Conservation (phyloP, 2,797 vertebrate genomes). For the Neosilurus mollespiculum region DNA sequence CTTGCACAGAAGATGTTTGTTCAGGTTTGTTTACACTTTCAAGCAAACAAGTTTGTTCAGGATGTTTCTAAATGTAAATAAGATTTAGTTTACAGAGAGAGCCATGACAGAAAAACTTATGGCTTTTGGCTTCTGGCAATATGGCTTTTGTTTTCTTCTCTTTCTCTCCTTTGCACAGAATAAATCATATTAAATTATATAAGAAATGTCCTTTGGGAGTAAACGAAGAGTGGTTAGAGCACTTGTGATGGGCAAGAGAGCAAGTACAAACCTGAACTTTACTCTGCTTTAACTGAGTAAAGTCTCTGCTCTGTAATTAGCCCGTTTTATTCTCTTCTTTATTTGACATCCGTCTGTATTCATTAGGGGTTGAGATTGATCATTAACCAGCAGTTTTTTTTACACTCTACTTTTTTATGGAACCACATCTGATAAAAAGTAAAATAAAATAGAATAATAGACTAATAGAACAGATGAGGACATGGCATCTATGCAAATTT, state of each 20-base stretch:
- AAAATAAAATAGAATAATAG: background rate
- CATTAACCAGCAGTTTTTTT: constrained; percentile 20
- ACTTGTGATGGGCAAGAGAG: constrained; percentile 20
- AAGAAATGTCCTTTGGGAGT: background rate
- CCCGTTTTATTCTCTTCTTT: constrained; percentile 72
- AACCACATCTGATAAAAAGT: constrained; percentile 7
- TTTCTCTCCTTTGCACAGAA: background rate
- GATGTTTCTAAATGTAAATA: constrained; percentile 22
- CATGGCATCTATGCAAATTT: background rate
- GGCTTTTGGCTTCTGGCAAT: background rate
- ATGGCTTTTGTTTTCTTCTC: background rate
- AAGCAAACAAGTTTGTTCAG: background rate
- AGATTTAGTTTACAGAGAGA: background rate
- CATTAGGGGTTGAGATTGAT: constrained; percentile 38
- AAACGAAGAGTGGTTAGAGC: background rate
- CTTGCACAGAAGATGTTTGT: background rate
- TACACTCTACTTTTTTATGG: background rate
- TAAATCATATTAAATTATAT: background rate
- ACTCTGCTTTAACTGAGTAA: constrained; percentile 39
- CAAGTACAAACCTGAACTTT: constrained; percentile 63
- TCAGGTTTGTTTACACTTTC: background rate
- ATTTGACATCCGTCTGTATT: constrained; percentile 66
- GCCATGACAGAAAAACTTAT: background rate
- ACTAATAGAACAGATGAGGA: background rate
- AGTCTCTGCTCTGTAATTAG: constrained; percentile 69